Conservation (phyloP, 2,888 invertebrate genomes). For the Teleogryllus oceanicus region DNA sequence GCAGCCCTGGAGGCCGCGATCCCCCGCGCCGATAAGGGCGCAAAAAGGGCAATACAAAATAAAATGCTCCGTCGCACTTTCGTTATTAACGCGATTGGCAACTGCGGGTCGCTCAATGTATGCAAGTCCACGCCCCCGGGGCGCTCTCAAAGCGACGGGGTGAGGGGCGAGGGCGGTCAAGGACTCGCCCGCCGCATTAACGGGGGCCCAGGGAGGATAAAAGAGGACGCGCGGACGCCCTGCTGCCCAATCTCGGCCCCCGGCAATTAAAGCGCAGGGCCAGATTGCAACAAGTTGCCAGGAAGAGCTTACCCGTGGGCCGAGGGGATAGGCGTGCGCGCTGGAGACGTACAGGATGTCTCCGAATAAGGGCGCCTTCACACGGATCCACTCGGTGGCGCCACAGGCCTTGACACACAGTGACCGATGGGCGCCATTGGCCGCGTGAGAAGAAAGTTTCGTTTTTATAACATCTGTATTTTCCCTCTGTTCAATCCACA, state of each 20-base stretch:
- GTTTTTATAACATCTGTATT: too few relatives aligned
- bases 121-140: not conserved
- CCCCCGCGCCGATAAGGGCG: too few relatives aligned
- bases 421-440: too few relatives aligned
- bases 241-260: not conserved
- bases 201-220: not conserved
- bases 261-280: not conserved
- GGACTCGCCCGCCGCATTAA: not conserved
- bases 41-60: slow-evolving; percentile 3
- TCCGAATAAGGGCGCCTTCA: too few relatives aligned
- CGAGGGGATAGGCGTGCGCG: not conserved
- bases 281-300: slow-evolving; percentile 3
- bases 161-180: not conserved
- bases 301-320: not conserved
- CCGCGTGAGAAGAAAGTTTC: too few relatives aligned
- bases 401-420: too few relatives aligned
- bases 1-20: too few relatives aligned
- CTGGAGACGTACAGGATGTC: too few relatives aligned
- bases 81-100: slow-evolving; percentile 1
- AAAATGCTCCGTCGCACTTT: slow-evolving; percentile 1
- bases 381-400: too few relatives aligned
- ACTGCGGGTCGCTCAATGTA: not conserved
- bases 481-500: too few relatives aligned
- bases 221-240: not conserved
- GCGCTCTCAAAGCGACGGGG: not conserved